A percentile compares a stretch with the other conserved stretches of the same genome.
phyloP scores from a whole-genome alignment of 2,797 vertebrate genomes.

The Sebastes diaconus region DNA sequence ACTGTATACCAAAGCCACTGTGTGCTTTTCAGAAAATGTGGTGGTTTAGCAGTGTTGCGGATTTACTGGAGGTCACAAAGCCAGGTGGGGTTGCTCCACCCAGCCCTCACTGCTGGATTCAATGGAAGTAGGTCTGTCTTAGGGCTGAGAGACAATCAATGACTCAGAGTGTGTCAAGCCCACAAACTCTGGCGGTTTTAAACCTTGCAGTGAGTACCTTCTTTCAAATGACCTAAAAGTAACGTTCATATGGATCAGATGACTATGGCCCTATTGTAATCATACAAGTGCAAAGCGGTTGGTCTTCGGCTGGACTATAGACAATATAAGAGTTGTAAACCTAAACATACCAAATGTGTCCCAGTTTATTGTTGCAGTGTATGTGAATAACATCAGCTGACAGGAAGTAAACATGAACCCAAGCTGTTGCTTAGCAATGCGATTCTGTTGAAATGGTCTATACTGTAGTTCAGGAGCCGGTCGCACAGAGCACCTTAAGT shows the following conservation, averaged over 20 bases:
- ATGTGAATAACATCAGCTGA: too few species aligned
- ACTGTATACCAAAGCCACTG: constrained; percentile 12
- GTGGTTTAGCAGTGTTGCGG: constrained; percentile 28
- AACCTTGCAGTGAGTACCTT: background rate
- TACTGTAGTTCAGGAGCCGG: background rate
- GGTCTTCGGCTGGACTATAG: too few species aligned
- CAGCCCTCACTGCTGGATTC: background rate
- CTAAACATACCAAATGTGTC: too few species aligned
- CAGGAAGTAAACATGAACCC: too few species aligned
- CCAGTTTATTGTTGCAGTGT: too few species aligned
- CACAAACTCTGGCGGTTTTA: too few species aligned
- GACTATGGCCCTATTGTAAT: background rate
- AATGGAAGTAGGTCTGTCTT: background rate
- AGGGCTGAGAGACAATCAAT: background rate
- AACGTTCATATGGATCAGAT: background rate
- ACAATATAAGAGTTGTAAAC: too few species aligned
- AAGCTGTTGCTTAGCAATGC: too few species aligned
- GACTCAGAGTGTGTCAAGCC: background rate
- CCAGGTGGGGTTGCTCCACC: constrained; percentile 11
- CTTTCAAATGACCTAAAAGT: background rate
- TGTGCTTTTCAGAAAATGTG: constrained; percentile 57
- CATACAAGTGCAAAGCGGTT: background rate
- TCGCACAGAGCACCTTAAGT: too few species aligned
- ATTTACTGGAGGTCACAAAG: constrained; percentile 49
- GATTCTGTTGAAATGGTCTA: too few species aligned